Evolutionary conservation across 1,140 invertebrate species (phyloP), one percentile per base, ranked within the genome.

Genomic region (Dendroctonus valens): DNA sequence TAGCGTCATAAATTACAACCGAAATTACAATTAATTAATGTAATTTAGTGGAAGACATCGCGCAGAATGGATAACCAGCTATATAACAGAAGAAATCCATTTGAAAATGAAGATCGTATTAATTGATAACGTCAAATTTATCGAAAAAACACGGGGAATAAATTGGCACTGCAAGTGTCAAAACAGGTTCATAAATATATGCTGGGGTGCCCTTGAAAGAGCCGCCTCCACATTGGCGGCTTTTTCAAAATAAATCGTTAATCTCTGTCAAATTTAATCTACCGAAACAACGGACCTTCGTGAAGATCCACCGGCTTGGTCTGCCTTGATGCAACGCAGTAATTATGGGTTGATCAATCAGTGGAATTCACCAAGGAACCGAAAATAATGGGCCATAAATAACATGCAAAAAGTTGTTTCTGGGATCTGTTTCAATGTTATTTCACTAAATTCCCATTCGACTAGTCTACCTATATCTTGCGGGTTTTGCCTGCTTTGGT

Each of bases 231-330:
- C 59, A 12, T 39, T 52, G 59, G 46, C 49, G 59, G 59, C 49
- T 61, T 61, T 44, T 61, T 38, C 59, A 40, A 61, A 59, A 61
- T 61, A 61, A 51, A 61, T 48, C 59, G 44, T 61, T 51, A 44
- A 52, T 61, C 59, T 41, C 52, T 61, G 59, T 61, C 59, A 61
- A 61, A 61, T 61, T 61, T 61, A 61, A 61, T 51, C 59, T 26
- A 26, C 26, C 26, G 26, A 26, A 26, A 26, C 26, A 26, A 26
- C 26, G 26, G 26, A 26, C 1, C 3, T 26, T 26, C 26, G 26
- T 26, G 26, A 26, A 26, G 26, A 26, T 26, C 26, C 26, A 26
- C 26, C 26, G 3, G 26, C 26, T 3, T 26, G 26, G 26, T 26
- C 26, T 26, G 26, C 26, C 26, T 26, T 26, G 26, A 26, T 26